Conservation (phyloP, 2,888 invertebrate species). For the Zygaena filipendulae region DNA sequence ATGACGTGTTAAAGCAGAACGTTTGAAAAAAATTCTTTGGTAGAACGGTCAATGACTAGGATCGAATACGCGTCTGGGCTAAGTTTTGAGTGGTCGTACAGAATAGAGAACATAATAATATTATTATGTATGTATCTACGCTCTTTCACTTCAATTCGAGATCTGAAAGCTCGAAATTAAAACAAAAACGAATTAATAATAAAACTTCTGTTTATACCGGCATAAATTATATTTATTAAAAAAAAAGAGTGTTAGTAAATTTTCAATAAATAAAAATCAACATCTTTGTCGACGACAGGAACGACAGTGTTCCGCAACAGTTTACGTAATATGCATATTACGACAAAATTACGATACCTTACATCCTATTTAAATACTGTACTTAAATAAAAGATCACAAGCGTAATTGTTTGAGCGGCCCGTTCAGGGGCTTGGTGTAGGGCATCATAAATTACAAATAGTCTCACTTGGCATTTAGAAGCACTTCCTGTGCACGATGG, state of each 20-base stretch:
- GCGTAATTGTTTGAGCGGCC: constrained; percentile 59
- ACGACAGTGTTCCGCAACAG: constrained; percentile 33
- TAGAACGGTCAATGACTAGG: no score
- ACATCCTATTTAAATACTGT: constrained; percentile 64
- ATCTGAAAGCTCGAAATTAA: no score
- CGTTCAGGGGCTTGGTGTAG: constrained; percentile 51
- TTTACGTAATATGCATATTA: constrained; percentile 68
- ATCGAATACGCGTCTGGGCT: no score
- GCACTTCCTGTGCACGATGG: constrained; percentile 97
- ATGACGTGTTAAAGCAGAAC: no score
- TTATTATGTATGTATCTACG: no score
- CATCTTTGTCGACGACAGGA: constrained; percentile 56
- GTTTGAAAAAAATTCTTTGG: no score
- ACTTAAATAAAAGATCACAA: constrained; percentile 65
- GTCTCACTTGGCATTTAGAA: constrained; percentile 56
- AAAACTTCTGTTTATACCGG: constrained; percentile 52
- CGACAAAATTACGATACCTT: constrained; percentile 67
- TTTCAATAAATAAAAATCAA: constrained; percentile 60
- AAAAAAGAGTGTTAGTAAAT: constrained; percentile 56
- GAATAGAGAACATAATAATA: no score
- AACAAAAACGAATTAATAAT: no score
- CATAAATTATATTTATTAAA: constrained; percentile 62
- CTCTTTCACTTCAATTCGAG: no score
- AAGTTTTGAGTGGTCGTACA: no score
- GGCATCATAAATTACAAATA: constrained; percentile 58